These are phyloP conservation scores for Dryas iulia DNA, from an alignment of 1,140 invertebrate species.

Conservation along the genomic window DNA sequence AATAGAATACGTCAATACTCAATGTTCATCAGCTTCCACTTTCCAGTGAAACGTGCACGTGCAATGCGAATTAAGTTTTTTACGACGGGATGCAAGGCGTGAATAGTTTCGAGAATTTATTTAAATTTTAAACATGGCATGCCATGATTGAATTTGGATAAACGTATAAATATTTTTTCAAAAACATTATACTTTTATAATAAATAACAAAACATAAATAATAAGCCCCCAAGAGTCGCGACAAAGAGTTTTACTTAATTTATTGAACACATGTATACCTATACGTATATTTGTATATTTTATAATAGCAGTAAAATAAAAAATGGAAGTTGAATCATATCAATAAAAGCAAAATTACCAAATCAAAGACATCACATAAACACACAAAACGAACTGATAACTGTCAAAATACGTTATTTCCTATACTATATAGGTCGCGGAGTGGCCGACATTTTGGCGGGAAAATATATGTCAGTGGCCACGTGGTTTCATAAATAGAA, in stretches of 20 bases:
- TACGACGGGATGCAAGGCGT: conserved; percentile 8
- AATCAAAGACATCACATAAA: conserved; percentile 49
- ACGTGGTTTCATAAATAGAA: background rate
- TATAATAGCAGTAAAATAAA: conserved; percentile 29
- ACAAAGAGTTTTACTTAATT: too few species aligned
- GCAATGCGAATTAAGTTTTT: conserved; percentile 4
- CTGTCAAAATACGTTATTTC: conserved; percentile 42
- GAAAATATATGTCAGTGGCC: conserved; percentile 59
- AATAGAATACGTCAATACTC: background rate
- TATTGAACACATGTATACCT: too few species aligned
- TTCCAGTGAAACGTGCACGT: conserved; percentile 2
- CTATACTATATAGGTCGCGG: conserved; percentile 44
- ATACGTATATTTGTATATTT: background rate
- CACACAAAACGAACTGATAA: conserved; percentile 37
- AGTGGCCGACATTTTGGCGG: conserved; percentile 57
- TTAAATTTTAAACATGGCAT: background rate
- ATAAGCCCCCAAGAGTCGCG: too few species aligned
- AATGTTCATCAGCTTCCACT: conserved; percentile 1
- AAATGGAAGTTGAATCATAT: conserved; percentile 33
- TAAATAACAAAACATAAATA: too few species aligned
- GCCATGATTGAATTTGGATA: too few species aligned
- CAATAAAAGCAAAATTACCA: conserved; percentile 40
- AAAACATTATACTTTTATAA: too few species aligned
- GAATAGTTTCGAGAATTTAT: background rate
- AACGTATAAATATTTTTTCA: too few species aligned